phyloP scores from a whole-genome alignment of 2,797 vertebrate species.

The Crax fasciolata region DNA sequence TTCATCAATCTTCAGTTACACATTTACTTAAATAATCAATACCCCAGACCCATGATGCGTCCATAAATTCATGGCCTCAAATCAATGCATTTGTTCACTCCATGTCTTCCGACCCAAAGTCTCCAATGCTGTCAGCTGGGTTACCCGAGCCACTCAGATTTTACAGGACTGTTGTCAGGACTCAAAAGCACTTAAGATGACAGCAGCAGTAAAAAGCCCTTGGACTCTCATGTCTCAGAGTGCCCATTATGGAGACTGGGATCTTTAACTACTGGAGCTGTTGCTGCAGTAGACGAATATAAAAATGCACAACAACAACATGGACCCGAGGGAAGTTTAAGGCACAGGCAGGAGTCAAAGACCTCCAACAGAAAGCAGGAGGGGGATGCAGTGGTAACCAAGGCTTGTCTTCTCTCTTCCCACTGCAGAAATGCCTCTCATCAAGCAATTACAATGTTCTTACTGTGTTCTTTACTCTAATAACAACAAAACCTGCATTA shows the following conservation, averaged over 20 bases:
- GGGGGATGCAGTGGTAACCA: neutral
- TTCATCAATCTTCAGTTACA: slow-evolving; percentile 11
- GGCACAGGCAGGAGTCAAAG: neutral
- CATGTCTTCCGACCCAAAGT: neutral
- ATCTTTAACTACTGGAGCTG: slow-evolving; percentile 5
- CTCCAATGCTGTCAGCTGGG: neutral
- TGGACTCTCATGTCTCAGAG: neutral
- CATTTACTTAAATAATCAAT: slow-evolving; percentile 43
- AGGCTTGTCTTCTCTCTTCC: neutral
- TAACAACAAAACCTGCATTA: neutral
- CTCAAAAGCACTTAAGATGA: slow-evolving; percentile 36
- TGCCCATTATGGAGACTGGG: neutral
- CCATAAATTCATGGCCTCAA: neutral
- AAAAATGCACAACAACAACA: neutral
- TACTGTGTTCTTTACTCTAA: neutral
- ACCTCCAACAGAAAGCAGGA: neutral
- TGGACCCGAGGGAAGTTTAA: neutral
- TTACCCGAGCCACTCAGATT: neutral
- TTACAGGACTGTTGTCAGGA: slow-evolving; percentile 4
- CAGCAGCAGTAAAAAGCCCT: slow-evolving; percentile 8
- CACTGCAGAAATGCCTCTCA: neutral
- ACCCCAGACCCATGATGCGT: neutral
- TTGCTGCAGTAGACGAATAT: neutral
- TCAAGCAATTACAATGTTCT: neutral
- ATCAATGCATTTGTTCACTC: neutral